Conservation (phyloP, 2,797 vertebrate genomes). For the Lemur catta region DNA sequence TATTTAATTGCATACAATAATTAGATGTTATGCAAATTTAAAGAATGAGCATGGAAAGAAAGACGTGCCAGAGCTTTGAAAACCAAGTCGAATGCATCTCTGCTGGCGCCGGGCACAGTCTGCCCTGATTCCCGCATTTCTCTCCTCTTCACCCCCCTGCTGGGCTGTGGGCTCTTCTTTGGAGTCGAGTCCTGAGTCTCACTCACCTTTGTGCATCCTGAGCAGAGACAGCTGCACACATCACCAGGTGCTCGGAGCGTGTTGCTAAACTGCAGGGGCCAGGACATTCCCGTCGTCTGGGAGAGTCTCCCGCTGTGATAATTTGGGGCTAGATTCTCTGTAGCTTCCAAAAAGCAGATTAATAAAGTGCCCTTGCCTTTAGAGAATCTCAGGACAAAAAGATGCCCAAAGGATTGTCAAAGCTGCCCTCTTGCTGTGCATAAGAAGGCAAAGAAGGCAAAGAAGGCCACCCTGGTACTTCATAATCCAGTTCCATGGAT, state of each 20-base stretch:
- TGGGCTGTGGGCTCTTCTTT: neutral
- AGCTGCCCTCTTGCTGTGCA: neutral
- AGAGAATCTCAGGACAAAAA: neutral
- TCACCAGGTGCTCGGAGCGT: rapidly evolving
- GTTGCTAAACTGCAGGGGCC: neutral
- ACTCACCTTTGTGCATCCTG: neutral
- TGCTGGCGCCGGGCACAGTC: neutral
- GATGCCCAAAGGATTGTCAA: neutral
- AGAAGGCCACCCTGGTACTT: neutral
- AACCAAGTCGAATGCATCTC: rapidly evolving
- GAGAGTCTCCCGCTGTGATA: rapidly evolving
- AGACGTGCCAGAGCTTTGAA: neutral
- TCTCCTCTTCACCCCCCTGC: neutral
- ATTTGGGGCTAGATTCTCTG: neutral
- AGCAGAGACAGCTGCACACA: neutral
- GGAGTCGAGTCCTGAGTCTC: neutral
- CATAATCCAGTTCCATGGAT: neutral
- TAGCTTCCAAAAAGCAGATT: neutral
- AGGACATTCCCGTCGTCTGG: too few species aligned
- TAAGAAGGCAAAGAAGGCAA: neutral
- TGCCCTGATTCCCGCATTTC: rapidly evolving
- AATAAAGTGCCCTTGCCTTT: neutral
- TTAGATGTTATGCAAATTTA: too few species aligned
- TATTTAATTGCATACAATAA: too few species aligned
- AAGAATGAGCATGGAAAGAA: neutral